Evolutionary conservation across 2,888 invertebrate species (phyloP), one percentile per base, ranked within the genome.

Genomic region (Cataglyphis cursor): DNA sequence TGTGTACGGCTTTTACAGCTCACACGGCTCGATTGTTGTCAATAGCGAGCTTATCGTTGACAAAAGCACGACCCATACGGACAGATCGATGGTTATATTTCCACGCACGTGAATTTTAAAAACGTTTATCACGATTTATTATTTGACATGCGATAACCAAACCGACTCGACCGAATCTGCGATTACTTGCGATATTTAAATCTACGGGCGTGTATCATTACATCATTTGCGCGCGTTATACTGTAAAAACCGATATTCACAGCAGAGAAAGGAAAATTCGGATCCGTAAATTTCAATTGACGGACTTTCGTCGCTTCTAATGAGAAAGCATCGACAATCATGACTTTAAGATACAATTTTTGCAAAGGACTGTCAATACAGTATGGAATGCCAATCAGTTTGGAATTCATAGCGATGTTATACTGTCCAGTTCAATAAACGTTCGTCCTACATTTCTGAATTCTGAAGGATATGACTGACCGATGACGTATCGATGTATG

Each of bases 61-160:
- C 72, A 80, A 80, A 80, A 44, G 78, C 72, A 72, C 59, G 78
- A 72, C 78, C 70, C 78, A 54, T 80, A 72, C 72, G 35, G 78
- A 80, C 78, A 80, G 78, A 80, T 80, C 78, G 78, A 80, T 78
- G 59, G 78, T 80, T 80, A 72, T 70, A 80, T 78, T 78, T 78
- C 78, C 78, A 61, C 72, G 78, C 78, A 70, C 24, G 72, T 80
- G 72, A 80, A 72, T 70, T 80, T 80, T 72, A 48, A 80, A 80
- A 80, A 80, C 59, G 72, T 72, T 59, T 59, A 59, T 80, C 70
- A 80, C 70, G 72, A 80, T 80, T 80, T 80, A 80, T 80, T 72
- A 80, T 72, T 48, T 72, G 72, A 61, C 78, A 61, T 59, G 78
- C 31, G 72, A 72, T 80, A 70, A 80, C 57, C 72, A 38, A 72